Conservation (phyloP, 2,797 vertebrate genomes). For the Chelon labrosus region DNA sequence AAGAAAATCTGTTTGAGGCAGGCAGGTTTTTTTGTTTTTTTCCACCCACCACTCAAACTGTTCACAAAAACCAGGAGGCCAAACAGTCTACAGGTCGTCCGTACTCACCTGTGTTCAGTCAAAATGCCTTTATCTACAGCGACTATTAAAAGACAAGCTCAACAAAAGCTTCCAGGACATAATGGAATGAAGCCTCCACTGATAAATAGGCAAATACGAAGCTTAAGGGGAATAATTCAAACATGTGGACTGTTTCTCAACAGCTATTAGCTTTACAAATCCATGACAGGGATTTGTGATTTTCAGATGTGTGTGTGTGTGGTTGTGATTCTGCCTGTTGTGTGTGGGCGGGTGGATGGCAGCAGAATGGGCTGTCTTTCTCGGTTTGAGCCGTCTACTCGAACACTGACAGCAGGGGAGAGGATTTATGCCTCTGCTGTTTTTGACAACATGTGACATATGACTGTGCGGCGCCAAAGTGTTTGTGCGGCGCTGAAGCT, state of each 20-base stretch:
- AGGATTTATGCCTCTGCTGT: constrained; percentile 44
- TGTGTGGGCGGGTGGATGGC: constrained; percentile 38
- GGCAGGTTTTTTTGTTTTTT: constrained; percentile 18
- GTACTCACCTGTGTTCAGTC: constrained; percentile 8
- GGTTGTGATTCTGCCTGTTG: constrained; percentile 17
- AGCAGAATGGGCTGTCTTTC: constrained; percentile 43
- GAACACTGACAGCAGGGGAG: constrained; percentile 36
- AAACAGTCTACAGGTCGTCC: constrained; percentile 3
- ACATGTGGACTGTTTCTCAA: constrained; percentile 7
- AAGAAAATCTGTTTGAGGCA: constrained; percentile 48
- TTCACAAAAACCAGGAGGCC: constrained; percentile 20
- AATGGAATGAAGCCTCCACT: not conserved
- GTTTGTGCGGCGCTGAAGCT: constrained; percentile 17
- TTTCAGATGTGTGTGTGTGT: constrained; percentile 11
- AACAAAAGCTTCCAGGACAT: not conserved
- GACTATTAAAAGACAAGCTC: constrained; percentile 3
- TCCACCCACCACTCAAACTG: constrained; percentile 53
- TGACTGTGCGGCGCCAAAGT: constrained; percentile 20
- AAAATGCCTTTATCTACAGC: not conserved
- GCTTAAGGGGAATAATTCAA: constrained; percentile 7
- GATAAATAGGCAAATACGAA: constrained; percentile 23
- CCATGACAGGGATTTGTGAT: constrained; percentile 29
- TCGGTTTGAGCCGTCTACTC: constrained; percentile 27
- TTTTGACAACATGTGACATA: constrained; percentile 44
- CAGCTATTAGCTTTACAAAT: constrained; percentile 42